Base-by-base conservation (phyloP, 2,797 vertebrate species). In the Peromyscus aztecus region DNA sequence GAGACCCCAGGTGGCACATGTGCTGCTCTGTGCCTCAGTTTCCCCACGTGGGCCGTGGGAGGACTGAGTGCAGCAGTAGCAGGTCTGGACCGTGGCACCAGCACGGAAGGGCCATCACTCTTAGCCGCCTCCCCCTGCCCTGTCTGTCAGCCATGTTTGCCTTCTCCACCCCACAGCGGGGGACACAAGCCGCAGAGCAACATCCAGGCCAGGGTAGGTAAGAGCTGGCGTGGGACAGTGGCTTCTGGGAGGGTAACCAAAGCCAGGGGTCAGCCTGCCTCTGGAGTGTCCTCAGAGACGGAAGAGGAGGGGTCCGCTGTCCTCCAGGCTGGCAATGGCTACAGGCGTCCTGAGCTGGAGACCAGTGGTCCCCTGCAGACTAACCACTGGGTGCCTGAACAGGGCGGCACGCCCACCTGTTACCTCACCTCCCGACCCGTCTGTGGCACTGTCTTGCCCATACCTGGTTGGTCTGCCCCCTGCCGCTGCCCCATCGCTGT, bases 11-110 rank as follows among this genome's bases (percentile, higher is more conserved):
- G 61, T 1, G 7, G 83, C 12, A 34, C 27, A 27, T 17, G 21
- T 1, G 63, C 61, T 0, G 4, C 73, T n/a, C 46, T 40, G 80
- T 90, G 91, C 95, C 96, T 97, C 71, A 1, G 86, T 89, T 16
- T 97, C 91, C 92, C 86, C 83, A 84, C 0, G 16, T 94, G 93
- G 90, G 91, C 86, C 19, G 0, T 77, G 92, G 96, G 69, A 92
- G 40, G 77, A 55, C 73, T 46, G 71, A 80, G 97, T 40, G 57
- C 37, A 63, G 29, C 57, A n/a, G 52, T 37, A 14, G 21, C 11
- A 34, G 2, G 69, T 29, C 55, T 76, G 8, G 55, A 29, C 71
- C 16, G 7, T 3, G 7, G 10, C 0, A n/a, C 31, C 29, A n/a
- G 31, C 14, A 34, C 1, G 4, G 17, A 31, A 34, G 86, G 78